Conservation (phyloP, 2,888 invertebrate genomes). For the Lapara coniferarum region DNA sequence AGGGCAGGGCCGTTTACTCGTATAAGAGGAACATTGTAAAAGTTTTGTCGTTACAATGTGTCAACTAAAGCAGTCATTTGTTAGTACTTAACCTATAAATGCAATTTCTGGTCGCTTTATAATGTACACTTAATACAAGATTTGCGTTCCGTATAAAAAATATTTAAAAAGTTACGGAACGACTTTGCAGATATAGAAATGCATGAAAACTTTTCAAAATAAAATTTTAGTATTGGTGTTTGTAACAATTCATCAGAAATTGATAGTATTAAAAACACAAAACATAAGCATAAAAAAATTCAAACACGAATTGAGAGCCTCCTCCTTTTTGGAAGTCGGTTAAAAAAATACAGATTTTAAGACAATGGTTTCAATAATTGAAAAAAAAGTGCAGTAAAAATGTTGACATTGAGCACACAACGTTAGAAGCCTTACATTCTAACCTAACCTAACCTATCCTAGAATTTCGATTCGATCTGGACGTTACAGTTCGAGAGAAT, state of each 20-base stretch:
- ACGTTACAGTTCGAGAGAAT: conserved; percentile 62
- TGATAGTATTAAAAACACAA: no score
- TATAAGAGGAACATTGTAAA: not conserved
- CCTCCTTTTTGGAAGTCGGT: no score
- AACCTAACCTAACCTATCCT: conserved; percentile 27
- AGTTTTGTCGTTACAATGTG: not conserved
- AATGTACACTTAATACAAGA: conserved; percentile 59
- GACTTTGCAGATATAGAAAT: not conserved
- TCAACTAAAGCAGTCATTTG: conserved; percentile 25
- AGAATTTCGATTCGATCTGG: conserved; percentile 68
- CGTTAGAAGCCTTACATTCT: conserved; percentile 6
- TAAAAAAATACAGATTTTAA: no score
- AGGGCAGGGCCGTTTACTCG: no score
- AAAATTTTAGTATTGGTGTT: not conserved
- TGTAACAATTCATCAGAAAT: not conserved
- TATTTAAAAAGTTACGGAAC: conserved; percentile 26
- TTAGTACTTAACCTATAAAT: conserved; percentile 64
- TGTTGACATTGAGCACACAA: conserved; percentile 9
- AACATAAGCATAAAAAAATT: no score
- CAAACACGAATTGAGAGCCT: no score
- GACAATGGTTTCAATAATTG: no score
- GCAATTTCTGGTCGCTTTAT: conserved; percentile 73
- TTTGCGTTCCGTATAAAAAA: conserved; percentile 21
- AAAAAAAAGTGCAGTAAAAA: not conserved
- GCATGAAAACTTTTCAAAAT: not conserved